Evolutionary conservation across 2,113 vertebrate genomes (phyloP), one percentile per base, ranked within the genome.

Genomic region (Ammodytes dubius): DNA sequence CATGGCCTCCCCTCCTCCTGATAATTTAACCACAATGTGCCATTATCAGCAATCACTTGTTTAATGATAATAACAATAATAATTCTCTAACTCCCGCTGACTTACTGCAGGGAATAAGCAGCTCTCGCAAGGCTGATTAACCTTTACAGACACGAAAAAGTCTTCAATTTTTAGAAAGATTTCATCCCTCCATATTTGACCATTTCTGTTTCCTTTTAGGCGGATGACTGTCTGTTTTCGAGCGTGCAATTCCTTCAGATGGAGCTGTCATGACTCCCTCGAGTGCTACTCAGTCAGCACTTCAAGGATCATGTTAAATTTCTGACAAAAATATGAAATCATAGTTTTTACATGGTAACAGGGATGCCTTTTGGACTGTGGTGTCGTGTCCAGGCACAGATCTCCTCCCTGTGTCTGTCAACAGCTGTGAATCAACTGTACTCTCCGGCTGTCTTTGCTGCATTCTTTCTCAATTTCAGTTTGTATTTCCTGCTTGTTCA

Each of bases 1-100:
- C 49, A 78, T 52, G 70, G 35, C 71, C 45, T 69, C 53, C 49
- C 13, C 47, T 64, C 11, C n/a, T 42, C 50, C 47, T 45, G 10
- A 86, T 79, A 86, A 77, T 74, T 47, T 40, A 70, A 74, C 60
- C 46, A 49, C 61, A 81, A 83, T 74, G 72, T 53, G 53, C 53
- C 60, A 67, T 80, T 82, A 77, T 64, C 60, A 2, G 43, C 50
- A 83, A 80, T 66, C 57, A 72, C 80, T 87, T 79, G 73, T 77
- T 81, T 63, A 70, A 74, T 27, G 27, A 27, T 27, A 27, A 27
- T 27, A 27, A 27, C 27, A 27, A 27, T 27, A 84, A 80, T 50
- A 64, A 70, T 81, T 88, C 68, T 54, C 35, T 37, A 50, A 70
- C 74, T 74, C 80, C 77, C 7, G 39, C 59, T 3, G 64, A 40